These are phyloP conservation scores for Villa cingulata DNA, from an alignment of 2,888 invertebrate genomes.

Conservation along the genomic window DNA sequence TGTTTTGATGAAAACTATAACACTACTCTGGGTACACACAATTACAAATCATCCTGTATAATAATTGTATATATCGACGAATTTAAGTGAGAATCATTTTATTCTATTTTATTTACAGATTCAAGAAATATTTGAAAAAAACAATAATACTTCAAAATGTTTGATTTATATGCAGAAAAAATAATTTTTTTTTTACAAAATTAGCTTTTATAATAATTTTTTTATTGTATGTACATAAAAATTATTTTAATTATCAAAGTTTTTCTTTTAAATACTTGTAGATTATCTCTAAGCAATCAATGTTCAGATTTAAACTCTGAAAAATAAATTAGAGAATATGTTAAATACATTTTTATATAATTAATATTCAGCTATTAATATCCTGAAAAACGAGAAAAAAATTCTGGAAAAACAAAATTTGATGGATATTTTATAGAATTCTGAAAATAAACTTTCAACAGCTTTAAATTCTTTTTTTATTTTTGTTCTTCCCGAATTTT, in stretches of 20 bases:
- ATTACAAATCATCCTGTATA: no score
- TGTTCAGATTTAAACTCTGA: slow-evolving; percentile 30
- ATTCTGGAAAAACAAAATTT: no score
- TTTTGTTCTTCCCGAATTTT: no score
- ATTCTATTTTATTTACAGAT: slow-evolving; percentile 3
- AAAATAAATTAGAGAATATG: slow-evolving; percentile 5
- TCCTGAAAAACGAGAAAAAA: no score
- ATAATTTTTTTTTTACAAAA: not conserved
- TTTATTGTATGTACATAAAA: no score
- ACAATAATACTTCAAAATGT: not conserved
- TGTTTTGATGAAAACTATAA: no score
- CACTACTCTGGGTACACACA: no score
- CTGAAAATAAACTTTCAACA: no score
- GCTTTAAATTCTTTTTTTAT: no score
- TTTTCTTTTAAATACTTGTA: slow-evolving; percentile 20
- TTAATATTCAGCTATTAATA: no score
- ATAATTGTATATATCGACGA: not conserved
- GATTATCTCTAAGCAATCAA: slow-evolving; percentile 31
- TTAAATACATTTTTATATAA: not conserved
- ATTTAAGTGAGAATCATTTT: not conserved
- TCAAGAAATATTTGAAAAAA: not conserved
- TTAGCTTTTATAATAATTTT: no score
- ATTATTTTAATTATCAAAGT: not conserved
- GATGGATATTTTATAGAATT: no score
- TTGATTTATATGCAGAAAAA: not conserved